phyloP scores from a whole-genome alignment of 2,888 invertebrate species.

The Lottia scabra region DNA sequence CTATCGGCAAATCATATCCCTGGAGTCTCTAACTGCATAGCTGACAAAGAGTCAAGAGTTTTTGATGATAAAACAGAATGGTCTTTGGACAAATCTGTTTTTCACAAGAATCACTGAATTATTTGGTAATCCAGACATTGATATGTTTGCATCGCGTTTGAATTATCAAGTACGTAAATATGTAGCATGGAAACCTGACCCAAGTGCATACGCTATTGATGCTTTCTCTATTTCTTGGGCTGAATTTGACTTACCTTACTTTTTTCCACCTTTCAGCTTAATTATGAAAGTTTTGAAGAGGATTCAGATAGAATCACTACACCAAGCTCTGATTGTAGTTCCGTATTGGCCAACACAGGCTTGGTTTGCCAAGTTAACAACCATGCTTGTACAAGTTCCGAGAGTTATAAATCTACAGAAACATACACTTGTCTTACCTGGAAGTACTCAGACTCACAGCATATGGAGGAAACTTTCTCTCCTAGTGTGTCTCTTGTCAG shows the following conservation, averaged over 20 bases:
- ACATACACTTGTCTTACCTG: too few species aligned
- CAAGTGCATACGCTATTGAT: constrained; percentile 20
- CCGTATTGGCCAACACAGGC: constrained; percentile 23
- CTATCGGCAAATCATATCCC: constrained; percentile 9
- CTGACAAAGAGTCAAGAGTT: constrained; percentile 9
- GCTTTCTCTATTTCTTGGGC: constrained; percentile 18
- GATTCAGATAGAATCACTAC: constrained; percentile 10
- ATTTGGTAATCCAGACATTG: background rate
- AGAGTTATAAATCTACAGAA: background rate
- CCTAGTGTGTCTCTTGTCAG: background rate
- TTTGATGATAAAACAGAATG: constrained; percentile 17
- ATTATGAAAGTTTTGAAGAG: constrained; percentile 19
- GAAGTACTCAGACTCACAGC: too few species aligned
- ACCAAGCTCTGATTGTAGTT: constrained; percentile 13
- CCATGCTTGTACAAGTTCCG: constrained; percentile 5
- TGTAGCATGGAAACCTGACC: constrained; percentile 12
- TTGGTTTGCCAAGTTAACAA: constrained; percentile 20
- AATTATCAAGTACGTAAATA: background rate
- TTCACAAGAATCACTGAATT: background rate
- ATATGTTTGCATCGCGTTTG: background rate
- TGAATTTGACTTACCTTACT: constrained; percentile 12
- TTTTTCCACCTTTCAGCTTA: constrained; percentile 24
- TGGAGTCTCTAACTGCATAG: background rate
- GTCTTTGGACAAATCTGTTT: constrained; percentile 5
- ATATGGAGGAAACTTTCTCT: background rate